Conservation (phyloP, 2,113 vertebrate species). For the Sorex araneus region DNA sequence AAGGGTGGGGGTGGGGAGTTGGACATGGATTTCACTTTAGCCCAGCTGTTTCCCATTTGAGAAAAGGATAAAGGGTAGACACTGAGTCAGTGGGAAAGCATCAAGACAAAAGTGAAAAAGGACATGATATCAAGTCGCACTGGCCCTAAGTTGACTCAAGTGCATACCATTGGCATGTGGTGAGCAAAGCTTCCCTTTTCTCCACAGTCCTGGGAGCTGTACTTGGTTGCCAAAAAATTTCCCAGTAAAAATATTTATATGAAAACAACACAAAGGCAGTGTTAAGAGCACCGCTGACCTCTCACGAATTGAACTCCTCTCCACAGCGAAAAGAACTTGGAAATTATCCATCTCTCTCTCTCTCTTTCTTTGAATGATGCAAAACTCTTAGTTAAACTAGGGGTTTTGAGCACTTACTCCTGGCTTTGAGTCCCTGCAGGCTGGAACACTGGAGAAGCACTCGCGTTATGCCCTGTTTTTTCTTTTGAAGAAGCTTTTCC, state of each 20-base stretch:
- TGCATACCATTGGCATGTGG: slow-evolving; percentile 77
- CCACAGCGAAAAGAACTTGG: slow-evolving; percentile 56
- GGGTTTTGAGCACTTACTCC: slow-evolving; percentile 62
- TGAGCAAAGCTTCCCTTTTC: slow-evolving; percentile 69
- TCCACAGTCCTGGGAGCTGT: slow-evolving; percentile 39
- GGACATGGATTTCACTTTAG: slow-evolving; percentile 59
- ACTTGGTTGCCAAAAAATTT: slow-evolving; percentile 71
- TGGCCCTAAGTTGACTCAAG: slow-evolving; percentile 68
- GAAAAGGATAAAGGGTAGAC: slow-evolving; percentile 75
- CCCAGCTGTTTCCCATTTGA: slow-evolving; percentile 81
- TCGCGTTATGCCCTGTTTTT: background rate
- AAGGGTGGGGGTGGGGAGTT: background rate
- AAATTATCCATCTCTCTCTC: slow-evolving; percentile 16
- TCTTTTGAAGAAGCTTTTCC: background rate
- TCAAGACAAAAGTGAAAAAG: slow-evolving; percentile 74
- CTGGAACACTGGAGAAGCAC: background rate
- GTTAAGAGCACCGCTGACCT: slow-evolving; percentile 62
- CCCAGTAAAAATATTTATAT: slow-evolving; percentile 81
- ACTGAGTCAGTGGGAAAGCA: slow-evolving; percentile 81
- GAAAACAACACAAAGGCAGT: slow-evolving; percentile 78
- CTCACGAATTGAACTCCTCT: slow-evolving; percentile 71
- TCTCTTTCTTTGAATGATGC: slow-evolving; percentile 58
- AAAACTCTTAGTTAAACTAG: slow-evolving; percentile 45
- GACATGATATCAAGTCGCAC: slow-evolving; percentile 64
- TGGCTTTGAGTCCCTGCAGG: slow-evolving; percentile 16